Evolutionary conservation across 2,113 vertebrate species (phyloP), one percentile per base, ranked within the genome.

Genomic region (Poeciliopsis occidentalis): DNA sequence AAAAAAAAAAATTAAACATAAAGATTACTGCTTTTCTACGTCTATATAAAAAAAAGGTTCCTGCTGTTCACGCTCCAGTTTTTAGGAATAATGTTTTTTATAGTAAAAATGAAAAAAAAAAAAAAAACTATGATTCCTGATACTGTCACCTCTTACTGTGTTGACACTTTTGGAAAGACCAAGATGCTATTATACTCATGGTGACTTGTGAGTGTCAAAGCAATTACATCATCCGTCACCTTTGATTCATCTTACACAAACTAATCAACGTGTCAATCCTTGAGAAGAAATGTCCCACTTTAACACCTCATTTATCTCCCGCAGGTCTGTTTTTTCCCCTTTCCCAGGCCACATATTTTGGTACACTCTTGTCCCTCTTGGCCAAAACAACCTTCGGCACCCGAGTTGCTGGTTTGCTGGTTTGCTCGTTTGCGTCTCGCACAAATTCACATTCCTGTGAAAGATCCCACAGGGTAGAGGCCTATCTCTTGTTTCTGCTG

Each of bases 391-490:
- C 82, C 83, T 6, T 79, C 80, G 78, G 73, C 76, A 68, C 76
- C 80, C 41, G 63, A 12, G 37, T 64, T 85, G 82, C 81, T 75
- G 66, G 79, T 87, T 86, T 83, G 67, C 80, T 82, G 66, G 79
- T 87, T 86, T 83, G 67, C 80, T 82, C 79, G 60, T 87, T 81
- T 82, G 76, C 85, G 85, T 74, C 69, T 19, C 77, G 72, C 78
- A 73, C 64, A 51, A 88, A 84, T 89, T 91, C 4, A 76, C 85
- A 93, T 92, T 89, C 92, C 81, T 87, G 82, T 85, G 81, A 91
- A 87, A 88, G 69, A 67, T 74, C 87, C 88, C 87, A 89, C 64
- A 22, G 90, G 92, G 76, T 57, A 85, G 85, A 75, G 85, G 80
- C 5, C 69, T 71, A 85, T 90, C 87, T 92, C 88, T 79, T 74